Evolutionary conservation across 1,140 invertebrate genomes (phyloP).

Genomic region (Druon quercuslanigerum): DNA sequence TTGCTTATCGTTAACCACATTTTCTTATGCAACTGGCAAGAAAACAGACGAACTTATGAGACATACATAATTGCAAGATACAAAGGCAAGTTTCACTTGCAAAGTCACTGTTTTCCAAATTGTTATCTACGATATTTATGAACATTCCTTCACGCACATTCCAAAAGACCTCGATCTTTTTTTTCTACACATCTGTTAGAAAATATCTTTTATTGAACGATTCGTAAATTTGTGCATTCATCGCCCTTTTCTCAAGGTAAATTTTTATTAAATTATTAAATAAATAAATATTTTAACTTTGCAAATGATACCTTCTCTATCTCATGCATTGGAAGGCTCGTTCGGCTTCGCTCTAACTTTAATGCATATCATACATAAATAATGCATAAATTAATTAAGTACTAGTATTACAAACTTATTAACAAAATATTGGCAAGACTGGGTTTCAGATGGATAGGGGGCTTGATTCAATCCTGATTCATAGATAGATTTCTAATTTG

Average conservation of each 20-base stretch:
- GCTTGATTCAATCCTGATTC: conserved; percentile 17
- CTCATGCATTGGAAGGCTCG: conserved; percentile 67
- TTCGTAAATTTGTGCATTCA: too few species aligned
- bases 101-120: conserved; percentile 52
- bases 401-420: conserved; percentile 76
- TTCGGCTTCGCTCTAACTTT: conserved; percentile 64
- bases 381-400: conserved; percentile 75
- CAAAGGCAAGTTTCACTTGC: conserved; percentile 58
- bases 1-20: conserved; percentile 73
- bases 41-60: conserved; percentile 58
- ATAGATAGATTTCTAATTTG: neutral
- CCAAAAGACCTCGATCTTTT: neutral
- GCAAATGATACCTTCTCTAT: conserved; percentile 39
- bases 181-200: neutral
- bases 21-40: conserved; percentile 67
- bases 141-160: too few species aligned
- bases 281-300: conserved; percentile 32
- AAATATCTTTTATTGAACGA: neutral
- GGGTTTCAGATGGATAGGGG: conserved; percentile 49
- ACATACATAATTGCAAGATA: conserved; percentile 60
- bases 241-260: too few species aligned
- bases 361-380: conserved; percentile 69
- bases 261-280: conserved; percentile 17
- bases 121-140: neutral
- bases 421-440: conserved; percentile 75